A percentile compares a stretch with the other conserved stretches of the same genome.
phyloP scores from a whole-genome alignment of 2,113 vertebrate genomes.

The Chloropsis hardwickii region DNA sequence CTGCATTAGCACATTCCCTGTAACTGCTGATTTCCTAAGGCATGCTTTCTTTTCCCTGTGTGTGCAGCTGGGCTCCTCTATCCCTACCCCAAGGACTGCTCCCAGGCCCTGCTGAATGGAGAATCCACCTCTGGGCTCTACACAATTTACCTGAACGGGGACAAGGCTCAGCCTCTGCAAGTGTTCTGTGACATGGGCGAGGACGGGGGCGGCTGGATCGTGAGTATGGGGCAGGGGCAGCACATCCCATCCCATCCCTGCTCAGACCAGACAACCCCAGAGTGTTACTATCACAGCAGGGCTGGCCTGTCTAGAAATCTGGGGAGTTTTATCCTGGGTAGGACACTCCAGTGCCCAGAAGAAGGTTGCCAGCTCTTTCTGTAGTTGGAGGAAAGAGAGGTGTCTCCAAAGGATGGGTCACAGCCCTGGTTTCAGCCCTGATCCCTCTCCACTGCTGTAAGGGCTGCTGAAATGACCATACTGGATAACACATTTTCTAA shows the following conservation, averaged over 20 bases:
- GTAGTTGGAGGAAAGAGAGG: not conserved
- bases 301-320: not conserved
- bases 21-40: not conserved
- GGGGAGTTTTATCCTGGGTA: not conserved
- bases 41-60: not conserved
- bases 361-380: not conserved
- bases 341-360: not conserved
- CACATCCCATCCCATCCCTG: not conserved
- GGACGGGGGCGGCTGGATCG: slow-evolving; percentile 96
- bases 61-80: slow-evolving; percentile 87
- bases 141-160: slow-evolving; percentile 86
- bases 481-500: not conserved
- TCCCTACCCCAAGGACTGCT: slow-evolving; percentile 90
- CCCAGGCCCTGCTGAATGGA: slow-evolving; percentile 91
- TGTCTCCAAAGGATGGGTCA: no score
- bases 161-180: slow-evolving; percentile 84
- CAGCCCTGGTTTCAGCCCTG: not conserved
- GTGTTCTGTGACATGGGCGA: slow-evolving; percentile 95
- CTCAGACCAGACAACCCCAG: no score
- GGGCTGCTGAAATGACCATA: not conserved
- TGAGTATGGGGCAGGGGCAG: slow-evolving; percentile 70
- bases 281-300: rapidly evolving
- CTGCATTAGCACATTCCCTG: not conserved
- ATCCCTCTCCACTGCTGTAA: not conserved
- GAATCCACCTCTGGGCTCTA: slow-evolving; percentile 86